Evolutionary conservation across 2,888 invertebrate species (phyloP).

Genomic region (Luperina testacea): DNA sequence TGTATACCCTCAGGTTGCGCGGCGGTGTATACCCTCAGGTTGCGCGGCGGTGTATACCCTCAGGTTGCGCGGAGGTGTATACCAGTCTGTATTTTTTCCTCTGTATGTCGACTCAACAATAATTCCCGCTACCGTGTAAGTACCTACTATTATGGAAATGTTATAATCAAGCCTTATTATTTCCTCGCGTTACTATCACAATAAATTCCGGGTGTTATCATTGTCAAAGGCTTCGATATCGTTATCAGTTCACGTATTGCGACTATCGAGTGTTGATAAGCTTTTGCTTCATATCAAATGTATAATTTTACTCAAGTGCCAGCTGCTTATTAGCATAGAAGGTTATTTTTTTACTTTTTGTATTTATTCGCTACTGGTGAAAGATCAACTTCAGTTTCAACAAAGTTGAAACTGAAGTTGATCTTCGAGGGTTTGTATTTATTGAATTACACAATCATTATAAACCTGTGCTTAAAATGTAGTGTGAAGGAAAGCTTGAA

Average conservation of each 20-base stretch:
- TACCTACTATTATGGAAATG: background rate
- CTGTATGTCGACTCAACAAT: no score
- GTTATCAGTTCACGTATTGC: conserved; percentile 55
- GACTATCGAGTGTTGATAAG: conserved; percentile 53
- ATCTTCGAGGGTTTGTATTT: background rate
- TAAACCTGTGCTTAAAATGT: no score
- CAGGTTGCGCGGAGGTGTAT: no score
- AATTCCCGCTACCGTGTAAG: no score
- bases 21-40: no score
- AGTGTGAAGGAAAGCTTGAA: background rate
- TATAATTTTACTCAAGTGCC: conserved; percentile 42
- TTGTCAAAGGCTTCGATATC: conserved; percentile 57
- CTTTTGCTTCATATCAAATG: conserved; percentile 44
- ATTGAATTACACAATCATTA: background rate
- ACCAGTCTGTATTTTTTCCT: no score
- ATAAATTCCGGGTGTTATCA: conserved; percentile 55
- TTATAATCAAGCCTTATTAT: conserved; percentile 21
- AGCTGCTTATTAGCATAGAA: conserved; percentile 38
- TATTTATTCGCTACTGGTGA: background rate
- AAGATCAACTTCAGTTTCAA: no score
- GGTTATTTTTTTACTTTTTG: background rate
- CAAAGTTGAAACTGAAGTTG: background rate
- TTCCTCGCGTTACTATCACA: conserved; percentile 16
- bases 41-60: no score
- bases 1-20: no score